These are phyloP conservation scores for Clitarchus hookeri DNA, from an alignment of 2,888 invertebrate species.

Conservation along the genomic window DNA sequence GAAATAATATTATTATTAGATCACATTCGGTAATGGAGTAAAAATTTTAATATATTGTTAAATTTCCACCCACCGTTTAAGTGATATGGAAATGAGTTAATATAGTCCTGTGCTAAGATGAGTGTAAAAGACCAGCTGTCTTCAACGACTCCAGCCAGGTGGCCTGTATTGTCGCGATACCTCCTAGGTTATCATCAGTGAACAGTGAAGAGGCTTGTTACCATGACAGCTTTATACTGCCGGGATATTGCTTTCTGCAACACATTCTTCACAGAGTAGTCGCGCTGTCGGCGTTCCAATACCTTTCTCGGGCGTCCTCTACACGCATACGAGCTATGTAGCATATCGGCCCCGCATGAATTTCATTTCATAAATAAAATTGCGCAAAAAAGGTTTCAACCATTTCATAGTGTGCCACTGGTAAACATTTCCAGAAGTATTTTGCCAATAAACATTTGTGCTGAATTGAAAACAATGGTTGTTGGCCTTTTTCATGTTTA, in stretches of 20 bases:
- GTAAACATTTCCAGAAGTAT: neutral
- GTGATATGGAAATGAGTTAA: too few relatives aligned
- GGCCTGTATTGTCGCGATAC: neutral
- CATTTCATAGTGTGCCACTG: neutral
- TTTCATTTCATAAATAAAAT: neutral
- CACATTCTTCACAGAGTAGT: neutral
- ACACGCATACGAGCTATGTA: neutral
- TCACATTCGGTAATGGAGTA: too few relatives aligned
- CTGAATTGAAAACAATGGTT: too few relatives aligned
- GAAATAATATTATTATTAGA: too few relatives aligned
- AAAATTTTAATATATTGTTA: too few relatives aligned
- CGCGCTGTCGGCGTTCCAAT: neutral
- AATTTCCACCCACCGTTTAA: too few relatives aligned
- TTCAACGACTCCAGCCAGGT: neutral
- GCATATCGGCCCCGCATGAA: neutral
- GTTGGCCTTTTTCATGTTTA: too few relatives aligned
- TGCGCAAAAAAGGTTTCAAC: neutral
- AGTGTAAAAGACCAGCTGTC: neutral
- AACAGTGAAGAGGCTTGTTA: neutral
- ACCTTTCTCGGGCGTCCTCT: neutral
- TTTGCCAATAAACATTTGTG: too few relatives aligned
- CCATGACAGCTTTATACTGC: neutral
- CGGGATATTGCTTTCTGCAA: neutral
- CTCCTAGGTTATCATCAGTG: neutral
- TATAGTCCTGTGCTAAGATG: too few relatives aligned